Evolutionary conservation across 2,113 vertebrate species (phyloP).

Genomic region (Condylura cristata): DNA sequence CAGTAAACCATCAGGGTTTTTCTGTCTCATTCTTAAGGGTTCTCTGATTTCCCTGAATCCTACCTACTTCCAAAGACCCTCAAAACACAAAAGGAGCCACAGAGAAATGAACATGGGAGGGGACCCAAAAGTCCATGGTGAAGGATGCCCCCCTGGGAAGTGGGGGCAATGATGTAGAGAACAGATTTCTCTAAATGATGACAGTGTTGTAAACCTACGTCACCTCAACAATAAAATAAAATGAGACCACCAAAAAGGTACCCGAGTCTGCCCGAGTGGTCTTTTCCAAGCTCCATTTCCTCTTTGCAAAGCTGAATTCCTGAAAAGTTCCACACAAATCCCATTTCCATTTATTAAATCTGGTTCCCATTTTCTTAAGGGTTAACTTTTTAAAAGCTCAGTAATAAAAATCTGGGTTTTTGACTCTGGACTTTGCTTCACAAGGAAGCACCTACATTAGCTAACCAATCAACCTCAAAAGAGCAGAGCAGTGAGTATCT

Average conservation of each 20-base stretch:
- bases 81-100: slow-evolving; percentile 15
- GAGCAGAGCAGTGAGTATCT: too few relatives aligned
- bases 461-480: neutral
- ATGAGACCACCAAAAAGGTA: neutral
- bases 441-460: neutral
- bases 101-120: neutral
- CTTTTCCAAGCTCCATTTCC: neutral
- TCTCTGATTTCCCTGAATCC: slow-evolving; percentile 34
- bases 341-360: neutral
- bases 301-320: neutral
- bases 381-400: neutral
- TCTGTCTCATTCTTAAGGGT: neutral
- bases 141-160: too few relatives aligned
- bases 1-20: neutral
- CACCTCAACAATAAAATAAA: neutral
- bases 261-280: neutral
- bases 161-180: too few relatives aligned
- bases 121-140: neutral
- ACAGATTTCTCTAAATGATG: too few relatives aligned
- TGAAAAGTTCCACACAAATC: neutral
- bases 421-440: neutral
- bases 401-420: neutral
- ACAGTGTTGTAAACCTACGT: too few relatives aligned
- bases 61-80: slow-evolving; percentile 10
- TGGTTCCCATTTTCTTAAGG: neutral